These are phyloP conservation scores for Nesidiocoris tenuis DNA, from an alignment of 2,888 invertebrate species.

Conservation along the genomic window DNA sequence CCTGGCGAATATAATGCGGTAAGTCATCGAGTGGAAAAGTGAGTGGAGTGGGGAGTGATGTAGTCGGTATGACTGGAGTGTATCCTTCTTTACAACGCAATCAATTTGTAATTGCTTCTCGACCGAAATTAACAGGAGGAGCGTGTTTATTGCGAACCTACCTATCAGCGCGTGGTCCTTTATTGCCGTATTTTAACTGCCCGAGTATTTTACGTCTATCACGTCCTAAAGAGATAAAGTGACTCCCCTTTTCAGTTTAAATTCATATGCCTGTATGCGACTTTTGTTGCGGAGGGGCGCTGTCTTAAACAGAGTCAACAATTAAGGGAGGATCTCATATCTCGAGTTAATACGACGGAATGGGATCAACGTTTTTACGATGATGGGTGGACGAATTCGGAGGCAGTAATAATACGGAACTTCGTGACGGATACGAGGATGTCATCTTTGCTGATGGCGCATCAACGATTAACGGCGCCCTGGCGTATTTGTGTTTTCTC, in stretches of 20 bases:
- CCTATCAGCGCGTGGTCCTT: conserved; percentile 41
- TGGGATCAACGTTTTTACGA: conserved; percentile 11
- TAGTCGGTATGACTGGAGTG: conserved; percentile 18
- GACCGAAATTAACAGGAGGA: conserved; percentile 41
- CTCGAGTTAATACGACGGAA: conserved; percentile 20
- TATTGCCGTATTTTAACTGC: conserved; percentile 42
- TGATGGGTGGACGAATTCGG: conserved; percentile 3
- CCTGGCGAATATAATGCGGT: conserved; percentile 37
- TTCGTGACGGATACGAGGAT: not conserved
- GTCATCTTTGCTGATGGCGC: not conserved
- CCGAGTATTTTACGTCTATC: conserved; percentile 40
- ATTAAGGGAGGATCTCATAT: conserved; percentile 25
- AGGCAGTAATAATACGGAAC: not conserved
- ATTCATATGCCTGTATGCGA: conserved; percentile 38
- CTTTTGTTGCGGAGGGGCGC: not conserved
- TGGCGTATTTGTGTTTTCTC: too few species aligned
- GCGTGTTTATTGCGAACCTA: conserved; percentile 39
- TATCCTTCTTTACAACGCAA: conserved; percentile 39
- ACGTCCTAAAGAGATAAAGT: conserved; percentile 37
- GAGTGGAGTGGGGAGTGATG: conserved; percentile 6
- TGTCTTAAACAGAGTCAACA: conserved; percentile 22
- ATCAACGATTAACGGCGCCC: too few species aligned
- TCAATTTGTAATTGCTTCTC: conserved; percentile 43
- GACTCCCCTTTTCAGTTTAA: conserved; percentile 28
- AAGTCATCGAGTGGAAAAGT: conserved; percentile 23